These are phyloP conservation scores for Drosophila mulleri DNA, from an alignment of 2,888 invertebrate genomes.

Conservation along the genomic window DNA sequence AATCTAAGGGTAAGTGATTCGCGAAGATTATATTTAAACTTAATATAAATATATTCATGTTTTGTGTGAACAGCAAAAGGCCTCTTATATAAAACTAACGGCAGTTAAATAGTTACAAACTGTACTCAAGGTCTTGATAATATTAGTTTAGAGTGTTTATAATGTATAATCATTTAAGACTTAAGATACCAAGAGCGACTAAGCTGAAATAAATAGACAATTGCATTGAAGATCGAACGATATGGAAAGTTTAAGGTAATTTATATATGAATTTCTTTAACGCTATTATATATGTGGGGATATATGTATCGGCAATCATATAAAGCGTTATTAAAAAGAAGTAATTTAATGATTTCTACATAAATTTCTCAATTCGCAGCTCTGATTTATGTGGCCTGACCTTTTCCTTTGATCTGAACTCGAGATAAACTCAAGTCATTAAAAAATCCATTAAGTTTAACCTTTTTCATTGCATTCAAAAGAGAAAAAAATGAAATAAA, in stretches of 20 bases:
- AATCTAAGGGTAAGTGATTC: constrained; percentile 10
- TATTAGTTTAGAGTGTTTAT: constrained; percentile 55
- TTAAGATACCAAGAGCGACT: constrained; percentile 13
- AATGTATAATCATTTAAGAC: constrained; percentile 44
- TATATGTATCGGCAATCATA: not conserved
- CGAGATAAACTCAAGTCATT: constrained; percentile 26
- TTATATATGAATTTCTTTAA: not conserved
- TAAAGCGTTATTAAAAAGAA: not conserved
- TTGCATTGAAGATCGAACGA: constrained; percentile 12
- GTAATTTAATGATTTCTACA: not conserved
- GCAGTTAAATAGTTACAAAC: constrained; percentile 42
- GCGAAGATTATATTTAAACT: constrained; percentile 8
- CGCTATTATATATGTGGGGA: not conserved
- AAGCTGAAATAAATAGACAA: constrained; percentile 25
- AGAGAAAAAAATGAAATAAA: not conserved
- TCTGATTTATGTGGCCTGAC: not conserved
- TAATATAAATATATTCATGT: constrained; percentile 9
- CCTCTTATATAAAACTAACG: constrained; percentile 17
- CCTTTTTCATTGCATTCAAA: not conserved
- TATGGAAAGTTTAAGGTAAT: not conserved
- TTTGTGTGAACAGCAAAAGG: constrained; percentile 15
- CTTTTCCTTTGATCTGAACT: constrained; percentile 3
- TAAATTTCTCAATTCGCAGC: not conserved
- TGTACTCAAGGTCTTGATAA: constrained; percentile 57
- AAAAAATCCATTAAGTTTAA: constrained; percentile 21